These are phyloP conservation scores for Thalassophryne amazonica DNA, from an alignment of 2,797 vertebrate genomes.

Conservation along the genomic window DNA sequence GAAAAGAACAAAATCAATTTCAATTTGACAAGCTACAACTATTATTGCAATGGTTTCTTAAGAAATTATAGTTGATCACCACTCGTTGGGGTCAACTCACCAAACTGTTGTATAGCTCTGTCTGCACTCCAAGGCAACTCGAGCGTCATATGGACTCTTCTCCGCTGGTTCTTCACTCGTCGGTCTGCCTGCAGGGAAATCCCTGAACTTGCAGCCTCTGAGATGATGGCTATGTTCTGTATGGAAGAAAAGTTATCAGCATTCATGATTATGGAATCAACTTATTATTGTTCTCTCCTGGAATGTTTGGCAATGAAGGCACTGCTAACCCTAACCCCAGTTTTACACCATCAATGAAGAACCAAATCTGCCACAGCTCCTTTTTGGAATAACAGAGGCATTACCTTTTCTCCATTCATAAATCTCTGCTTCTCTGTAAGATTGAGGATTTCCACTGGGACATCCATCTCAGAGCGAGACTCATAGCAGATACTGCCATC, in stretches of 20 bases:
- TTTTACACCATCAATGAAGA: background rate
- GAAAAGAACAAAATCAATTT: no score
- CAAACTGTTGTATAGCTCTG: constrained; percentile 96
- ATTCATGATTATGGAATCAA: no score
- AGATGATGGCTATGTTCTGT: constrained; percentile 98
- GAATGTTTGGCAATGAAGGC: no score
- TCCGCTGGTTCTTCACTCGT: constrained; percentile 92
- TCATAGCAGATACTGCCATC: constrained; percentile 97
- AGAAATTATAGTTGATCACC: no score
- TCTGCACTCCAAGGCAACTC: constrained; percentile 98
- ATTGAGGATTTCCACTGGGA: constrained; percentile 96
- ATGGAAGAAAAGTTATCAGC: background rate
- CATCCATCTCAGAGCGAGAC: constrained; percentile 93
- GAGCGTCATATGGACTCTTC: constrained; percentile 96
- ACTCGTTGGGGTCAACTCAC: constrained; percentile 63
- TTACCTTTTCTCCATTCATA: constrained; percentile 98
- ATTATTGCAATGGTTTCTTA: no score
- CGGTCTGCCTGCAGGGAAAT: constrained; percentile 97
- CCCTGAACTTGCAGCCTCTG: constrained; percentile 96
- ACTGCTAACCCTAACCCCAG: accelerated
- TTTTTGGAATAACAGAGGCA: background rate
- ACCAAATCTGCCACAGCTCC: background rate
- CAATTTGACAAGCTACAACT: no score
- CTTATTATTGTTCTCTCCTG: no score
- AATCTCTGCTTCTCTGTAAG: constrained; percentile 98